Base-by-base conservation (phyloP, 1,140 invertebrate species). In the Zaprionus kolodkinae region DNA sequence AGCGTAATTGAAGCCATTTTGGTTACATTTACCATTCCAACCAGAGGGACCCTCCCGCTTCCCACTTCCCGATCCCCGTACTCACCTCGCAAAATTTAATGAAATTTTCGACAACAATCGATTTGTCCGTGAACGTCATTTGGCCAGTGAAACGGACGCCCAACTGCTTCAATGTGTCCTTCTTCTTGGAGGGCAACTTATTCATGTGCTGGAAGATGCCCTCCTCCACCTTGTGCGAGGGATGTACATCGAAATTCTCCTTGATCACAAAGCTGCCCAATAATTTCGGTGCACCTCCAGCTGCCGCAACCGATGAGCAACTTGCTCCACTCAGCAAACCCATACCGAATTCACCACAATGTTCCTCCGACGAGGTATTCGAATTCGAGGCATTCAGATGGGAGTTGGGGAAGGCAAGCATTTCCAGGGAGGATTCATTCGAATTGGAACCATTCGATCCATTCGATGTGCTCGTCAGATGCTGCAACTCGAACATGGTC, bases 141-240 rank as follows among this genome's bases (percentile, higher is more conserved):
- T 92, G 91, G 66, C 91, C 91, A n/a, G 91, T 92, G 66, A 92
- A 92, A 30, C 91, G 79, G 3, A 92, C 91, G 59, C 91, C 91
- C 72, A 92, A 43, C 38, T 92, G 89, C 73, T 92, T 92, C 12
- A 92, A 74, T 5, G 85, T 92, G 35, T 92, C 91, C 82, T 92
- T 92, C 60, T 92, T 92, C 75, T 92, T 92, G 0, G 91, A 74
- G 17, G 91, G 91, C 57, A 92, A 62, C 64, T 92, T 92, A 59
- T 92, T 92, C 91, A 92, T 92, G 59, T 92, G 91, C 75, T 92
- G 91, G 15, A 92, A 92, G 54, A 92, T 92, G 62, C 91, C 91
- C 77, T 92, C 91, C 74, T 92, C 91, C 33, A 92, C 91, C 55
- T 92, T 92, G 62, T 92, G 91, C 50, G 91, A 92, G 5, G 91